Conservation (phyloP, 1,140 invertebrate genomes). For the Drosophila parabipectinata region DNA sequence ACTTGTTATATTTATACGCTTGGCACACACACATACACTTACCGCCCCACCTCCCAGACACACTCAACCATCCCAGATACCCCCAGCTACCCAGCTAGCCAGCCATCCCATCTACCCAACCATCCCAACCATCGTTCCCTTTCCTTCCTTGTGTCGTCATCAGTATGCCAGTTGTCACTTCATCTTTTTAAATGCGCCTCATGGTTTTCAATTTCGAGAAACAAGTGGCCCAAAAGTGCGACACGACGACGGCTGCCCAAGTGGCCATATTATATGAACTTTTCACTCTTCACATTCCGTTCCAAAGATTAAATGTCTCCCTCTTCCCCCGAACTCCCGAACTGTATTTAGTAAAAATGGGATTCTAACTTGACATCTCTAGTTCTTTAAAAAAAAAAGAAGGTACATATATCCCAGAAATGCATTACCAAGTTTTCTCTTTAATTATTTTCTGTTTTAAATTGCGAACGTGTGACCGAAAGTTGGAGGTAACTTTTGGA, state of each 20-base stretch:
- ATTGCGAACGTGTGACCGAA: neutral
- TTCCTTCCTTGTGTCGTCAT: constrained; percentile 42
- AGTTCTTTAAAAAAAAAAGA: neutral
- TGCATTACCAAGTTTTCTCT: neutral
- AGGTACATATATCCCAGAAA: neutral
- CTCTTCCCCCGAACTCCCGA: neutral
- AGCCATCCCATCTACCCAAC: too few relatives aligned
- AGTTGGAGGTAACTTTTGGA: neutral
- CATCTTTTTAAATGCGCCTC: constrained; percentile 70
- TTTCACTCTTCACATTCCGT: neutral
- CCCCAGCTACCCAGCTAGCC: too few relatives aligned
- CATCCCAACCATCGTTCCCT: too few relatives aligned
- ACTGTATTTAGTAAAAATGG: neutral
- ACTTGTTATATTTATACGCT: constrained; percentile 79
- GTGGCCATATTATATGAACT: constrained; percentile 48
- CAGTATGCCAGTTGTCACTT: constrained; percentile 71
- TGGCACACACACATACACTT: constrained; percentile 19
- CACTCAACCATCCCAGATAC: neutral
- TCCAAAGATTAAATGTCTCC: too few relatives aligned
- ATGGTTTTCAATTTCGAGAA: constrained; percentile 62
- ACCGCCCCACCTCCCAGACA: neutral
- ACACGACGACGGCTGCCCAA: constrained; percentile 14
- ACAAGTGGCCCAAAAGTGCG: constrained; percentile 60
- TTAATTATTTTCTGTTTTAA: neutral
- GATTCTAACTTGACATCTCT: too few relatives aligned